A percentile compares a stretch with the other conserved stretches of the same genome.
These are phyloP conservation scores for Isotomurus palustris DNA, from an alignment of 2,888 invertebrate genomes.

Conservation along the genomic window DNA sequence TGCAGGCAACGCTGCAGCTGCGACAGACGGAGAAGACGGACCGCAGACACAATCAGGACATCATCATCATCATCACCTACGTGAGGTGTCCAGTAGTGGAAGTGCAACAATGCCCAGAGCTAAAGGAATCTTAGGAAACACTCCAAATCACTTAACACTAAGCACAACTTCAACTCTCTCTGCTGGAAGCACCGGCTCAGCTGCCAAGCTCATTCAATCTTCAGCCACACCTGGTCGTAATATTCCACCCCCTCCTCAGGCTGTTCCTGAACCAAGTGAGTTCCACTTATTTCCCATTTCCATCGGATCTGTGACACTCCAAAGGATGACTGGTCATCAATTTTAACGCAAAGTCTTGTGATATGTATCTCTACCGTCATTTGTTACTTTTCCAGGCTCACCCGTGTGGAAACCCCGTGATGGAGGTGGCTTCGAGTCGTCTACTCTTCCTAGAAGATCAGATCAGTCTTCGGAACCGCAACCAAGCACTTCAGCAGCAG, in stretches of 20 bases:
- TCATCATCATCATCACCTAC: conserved; percentile 11
- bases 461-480: conserved; percentile 34
- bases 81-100: conserved; percentile 47
- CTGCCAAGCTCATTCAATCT: conserved; percentile 52
- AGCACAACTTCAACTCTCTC: conserved; percentile 91
- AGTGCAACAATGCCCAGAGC: conserved; percentile 47
- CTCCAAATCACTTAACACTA: conserved; percentile 87
- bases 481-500: conserved; percentile 32
- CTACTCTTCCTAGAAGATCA: conserved; percentile 56
- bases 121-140: conserved; percentile 71
- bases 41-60: conserved; percentile 43
- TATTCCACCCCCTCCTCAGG: conserved; percentile 33
- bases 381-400: conserved; percentile 73
- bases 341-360: background rate
- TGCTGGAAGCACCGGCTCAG: conserved; percentile 77
- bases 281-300: background rate
- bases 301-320: no score
- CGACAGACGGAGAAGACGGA: conserved; percentile 10
- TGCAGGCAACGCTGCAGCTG: conserved; percentile 12
- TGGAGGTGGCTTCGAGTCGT: conserved; percentile 59
- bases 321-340: no score
- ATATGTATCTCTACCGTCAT: no score
- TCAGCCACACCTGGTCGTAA: conserved; percentile 50
- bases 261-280: conserved; percentile 47
- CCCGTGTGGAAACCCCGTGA: conserved; percentile 98